Conservation (phyloP, 2,113 vertebrate species). For the Hoplias malabaricus region DNA sequence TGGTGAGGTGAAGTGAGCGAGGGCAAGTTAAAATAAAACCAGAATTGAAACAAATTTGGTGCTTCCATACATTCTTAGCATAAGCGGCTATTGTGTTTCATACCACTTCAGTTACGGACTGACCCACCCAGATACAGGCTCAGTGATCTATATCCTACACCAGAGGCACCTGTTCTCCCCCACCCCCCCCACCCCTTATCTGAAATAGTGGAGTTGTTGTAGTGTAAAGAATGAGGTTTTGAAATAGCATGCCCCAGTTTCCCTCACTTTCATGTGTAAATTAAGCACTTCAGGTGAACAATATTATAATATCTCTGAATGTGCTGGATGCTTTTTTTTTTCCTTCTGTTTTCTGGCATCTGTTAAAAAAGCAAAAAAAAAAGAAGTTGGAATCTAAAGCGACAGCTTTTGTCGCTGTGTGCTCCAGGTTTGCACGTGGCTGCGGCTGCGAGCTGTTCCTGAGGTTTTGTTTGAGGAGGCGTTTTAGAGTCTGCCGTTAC, state of each 20-base stretch:
- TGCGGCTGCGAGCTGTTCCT: not conserved
- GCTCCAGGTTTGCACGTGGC: not conserved
- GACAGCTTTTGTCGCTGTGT: not conserved
- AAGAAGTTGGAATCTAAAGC: not conserved
- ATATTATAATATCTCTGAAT: conserved; percentile 14
- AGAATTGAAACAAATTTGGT: too few relatives aligned
- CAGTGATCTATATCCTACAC: conserved; percentile 27
- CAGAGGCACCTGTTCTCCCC: conserved; percentile 42
- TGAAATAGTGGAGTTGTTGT: conserved; percentile 8
- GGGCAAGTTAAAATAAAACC: too few relatives aligned
- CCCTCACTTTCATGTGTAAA: conserved; percentile 46
- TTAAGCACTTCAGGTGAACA: conserved; percentile 38
- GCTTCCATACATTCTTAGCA: not conserved
- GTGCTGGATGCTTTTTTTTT: not conserved
- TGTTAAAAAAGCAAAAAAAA: not conserved
- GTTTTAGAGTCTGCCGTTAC: not conserved
- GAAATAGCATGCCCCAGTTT: conserved; percentile 51
- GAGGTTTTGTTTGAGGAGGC: conserved; percentile 25
- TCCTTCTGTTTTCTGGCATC: not conserved
- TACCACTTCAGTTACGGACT: not conserved
- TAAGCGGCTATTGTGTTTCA: not conserved
- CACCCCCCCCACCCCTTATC: not conserved
- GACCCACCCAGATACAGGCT: conserved; percentile 44
- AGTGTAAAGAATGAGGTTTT: conserved; percentile 43
- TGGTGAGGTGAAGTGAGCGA: too few relatives aligned